Conservation (phyloP, 1,140 invertebrate species). For the Drosophila saltans region DNA sequence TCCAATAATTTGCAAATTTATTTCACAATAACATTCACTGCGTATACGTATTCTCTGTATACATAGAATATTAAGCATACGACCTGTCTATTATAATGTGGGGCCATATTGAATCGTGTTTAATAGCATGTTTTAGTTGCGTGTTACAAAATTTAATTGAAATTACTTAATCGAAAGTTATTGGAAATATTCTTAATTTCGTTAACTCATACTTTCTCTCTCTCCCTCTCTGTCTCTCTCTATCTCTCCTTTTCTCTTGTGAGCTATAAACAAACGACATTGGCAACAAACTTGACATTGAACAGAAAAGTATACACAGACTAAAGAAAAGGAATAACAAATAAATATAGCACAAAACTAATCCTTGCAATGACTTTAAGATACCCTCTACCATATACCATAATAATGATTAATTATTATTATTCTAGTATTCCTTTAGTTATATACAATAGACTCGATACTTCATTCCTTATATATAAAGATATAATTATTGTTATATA, state of each 20-base stretch:
- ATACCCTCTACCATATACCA: too few species aligned
- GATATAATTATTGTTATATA: too few species aligned
- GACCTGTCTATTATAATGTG: neutral
- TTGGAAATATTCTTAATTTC: too few species aligned
- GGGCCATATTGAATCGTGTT: conserved; percentile 31
- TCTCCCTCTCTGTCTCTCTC: neutral
- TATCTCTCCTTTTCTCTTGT: neutral
- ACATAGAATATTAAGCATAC: conserved; percentile 9
- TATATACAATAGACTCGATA: too few species aligned
- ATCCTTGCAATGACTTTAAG: too few species aligned
- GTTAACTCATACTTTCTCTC: neutral
- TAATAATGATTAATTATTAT: too few species aligned
- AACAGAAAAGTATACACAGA: neutral
- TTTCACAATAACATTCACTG: conserved; percentile 1
- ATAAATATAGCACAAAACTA: too few species aligned
- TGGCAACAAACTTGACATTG: conserved; percentile 71
- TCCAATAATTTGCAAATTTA: conserved; percentile 24
- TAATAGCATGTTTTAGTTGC: neutral
- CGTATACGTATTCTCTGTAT: neutral
- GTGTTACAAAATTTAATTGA: neutral
- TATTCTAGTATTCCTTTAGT: too few species aligned
- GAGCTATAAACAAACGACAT: conserved; percentile 63
- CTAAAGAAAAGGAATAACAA: too few species aligned
- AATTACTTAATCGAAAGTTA: conserved; percentile 7
- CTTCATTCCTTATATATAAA: too few species aligned